Percentiles rank a stretch among this genome's conserved stretches.
phyloP scores from a whole-genome alignment of 1,140 invertebrate species.

The Rhizoglyphus robini region DNA sequence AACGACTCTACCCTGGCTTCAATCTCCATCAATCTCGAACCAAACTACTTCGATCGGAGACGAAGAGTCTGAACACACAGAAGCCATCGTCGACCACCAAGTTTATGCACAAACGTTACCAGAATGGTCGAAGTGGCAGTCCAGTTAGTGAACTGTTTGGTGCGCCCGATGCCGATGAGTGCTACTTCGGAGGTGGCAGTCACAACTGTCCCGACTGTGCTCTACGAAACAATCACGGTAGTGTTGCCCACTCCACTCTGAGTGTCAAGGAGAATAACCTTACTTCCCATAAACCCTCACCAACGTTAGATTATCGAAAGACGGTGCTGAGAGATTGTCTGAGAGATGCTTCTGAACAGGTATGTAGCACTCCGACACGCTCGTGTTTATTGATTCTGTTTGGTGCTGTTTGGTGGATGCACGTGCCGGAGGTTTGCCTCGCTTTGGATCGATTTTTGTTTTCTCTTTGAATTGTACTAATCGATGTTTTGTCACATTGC shows the following conservation, averaged over 20 bases:
- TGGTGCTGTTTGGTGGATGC: no score
- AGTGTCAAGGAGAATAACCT: neutral
- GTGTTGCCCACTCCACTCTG: neutral
- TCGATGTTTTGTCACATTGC: neutral
- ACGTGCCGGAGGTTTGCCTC: no score
- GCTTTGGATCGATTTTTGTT: neutral
- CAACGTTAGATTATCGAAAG: neutral
- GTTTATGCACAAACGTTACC: conserved; percentile 9
- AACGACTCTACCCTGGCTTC: conserved; percentile 1
- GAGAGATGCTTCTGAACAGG: neutral
- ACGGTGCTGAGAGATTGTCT: neutral
- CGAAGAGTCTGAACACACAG: neutral
- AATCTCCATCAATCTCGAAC: neutral
- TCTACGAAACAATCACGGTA: conserved; percentile 3
- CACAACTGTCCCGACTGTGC: conserved; percentile 1
- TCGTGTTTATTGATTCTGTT: neutral
- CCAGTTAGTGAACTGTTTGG: neutral
- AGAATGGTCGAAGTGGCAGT: neutral
- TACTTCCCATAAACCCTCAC: neutral
- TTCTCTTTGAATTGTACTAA: neutral
- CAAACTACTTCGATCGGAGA: neutral
- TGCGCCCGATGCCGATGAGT: neutral
- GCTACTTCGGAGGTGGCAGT: neutral
- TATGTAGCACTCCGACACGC: no score
- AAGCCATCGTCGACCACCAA: conserved; percentile 5